Percentiles rank a stretch among this genome's conserved stretches.
phyloP scores from a whole-genome alignment of 2,797 vertebrate species.

The Hyperoplus lanceolatus region DNA sequence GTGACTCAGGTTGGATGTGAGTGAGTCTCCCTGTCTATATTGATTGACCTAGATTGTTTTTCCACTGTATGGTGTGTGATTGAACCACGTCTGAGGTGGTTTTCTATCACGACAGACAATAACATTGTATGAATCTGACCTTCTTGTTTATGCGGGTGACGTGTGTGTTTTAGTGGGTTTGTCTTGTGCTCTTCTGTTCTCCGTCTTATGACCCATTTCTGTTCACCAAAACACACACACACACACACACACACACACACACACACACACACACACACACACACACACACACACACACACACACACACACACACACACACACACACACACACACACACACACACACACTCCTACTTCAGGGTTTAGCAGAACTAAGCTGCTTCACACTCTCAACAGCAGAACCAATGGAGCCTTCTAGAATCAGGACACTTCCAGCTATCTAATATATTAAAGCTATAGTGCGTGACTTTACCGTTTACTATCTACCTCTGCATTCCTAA shows the following conservation, averaged over 20 bases:
- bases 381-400: constrained; percentile 11
- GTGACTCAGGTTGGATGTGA: too few relatives aligned
- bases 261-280: constrained; percentile 33
- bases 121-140: too few relatives aligned
- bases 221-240: neutral
- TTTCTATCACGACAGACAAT: too few relatives aligned
- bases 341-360: constrained; percentile 63
- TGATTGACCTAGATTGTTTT: too few relatives aligned
- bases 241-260: constrained; percentile 31
- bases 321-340: neutral
- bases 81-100: too few relatives aligned
- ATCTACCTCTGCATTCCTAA: too few relatives aligned
- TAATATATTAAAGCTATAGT: neutral
- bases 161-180: constrained; percentile 14
- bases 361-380: neutral
- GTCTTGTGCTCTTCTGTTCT: constrained; percentile 18
- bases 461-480: too few relatives aligned
- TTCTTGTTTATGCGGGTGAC: neutral
- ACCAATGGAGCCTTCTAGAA: constrained; percentile 16
- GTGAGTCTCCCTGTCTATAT: too few relatives aligned
- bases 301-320: neutral
- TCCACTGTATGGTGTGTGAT: too few relatives aligned
- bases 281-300: neutral
- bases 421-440: neutral
- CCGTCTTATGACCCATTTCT: constrained; percentile 53